phyloP scores from a whole-genome alignment of 2,888 invertebrate genomes.

The Epinotia bilunana region DNA sequence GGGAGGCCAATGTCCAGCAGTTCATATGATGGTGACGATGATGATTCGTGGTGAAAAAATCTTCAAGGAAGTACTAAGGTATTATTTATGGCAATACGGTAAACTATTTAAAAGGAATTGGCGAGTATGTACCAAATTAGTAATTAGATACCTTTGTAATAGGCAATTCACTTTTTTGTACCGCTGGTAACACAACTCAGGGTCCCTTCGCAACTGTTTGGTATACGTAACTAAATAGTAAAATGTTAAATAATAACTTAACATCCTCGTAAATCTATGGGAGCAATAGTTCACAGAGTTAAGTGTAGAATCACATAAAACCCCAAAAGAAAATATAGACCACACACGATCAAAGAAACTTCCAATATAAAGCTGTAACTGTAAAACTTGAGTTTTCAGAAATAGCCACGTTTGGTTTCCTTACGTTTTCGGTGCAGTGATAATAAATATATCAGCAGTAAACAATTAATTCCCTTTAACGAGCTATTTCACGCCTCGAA shows the following conservation, averaged over 20 bases:
- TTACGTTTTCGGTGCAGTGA: slow-evolving; percentile 68
- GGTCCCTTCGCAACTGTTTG: no score
- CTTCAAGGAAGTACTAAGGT: no score
- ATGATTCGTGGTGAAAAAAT: no score
- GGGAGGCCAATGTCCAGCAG: no score
- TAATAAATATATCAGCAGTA: slow-evolving; percentile 78
- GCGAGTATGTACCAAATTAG: no score
- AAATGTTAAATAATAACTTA: neutral
- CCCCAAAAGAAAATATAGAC: slow-evolving; percentile 53
- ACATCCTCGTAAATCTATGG: slow-evolving; percentile 10
- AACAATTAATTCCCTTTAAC: slow-evolving; percentile 67
- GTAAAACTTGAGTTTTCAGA: slow-evolving; percentile 75
- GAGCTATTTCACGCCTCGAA: slow-evolving; percentile 60
- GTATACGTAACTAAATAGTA: neutral
- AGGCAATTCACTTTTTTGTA: no score
- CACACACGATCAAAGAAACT: slow-evolving; percentile 77
- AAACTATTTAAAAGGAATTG: no score
- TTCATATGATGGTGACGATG: no score
- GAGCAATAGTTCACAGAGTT: slow-evolving; percentile 1
- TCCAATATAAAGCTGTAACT: slow-evolving; percentile 63
- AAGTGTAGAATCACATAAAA: slow-evolving; percentile 36
- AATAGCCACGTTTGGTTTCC: slow-evolving; percentile 69
- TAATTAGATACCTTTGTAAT: no score
- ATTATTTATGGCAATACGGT: no score
- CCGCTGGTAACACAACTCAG: no score